A percentile compares a stretch with the other conserved stretches of the same genome.
phyloP scores from a whole-genome alignment of 2,797 vertebrate genomes.

The Gymnothorax reevesii region DNA sequence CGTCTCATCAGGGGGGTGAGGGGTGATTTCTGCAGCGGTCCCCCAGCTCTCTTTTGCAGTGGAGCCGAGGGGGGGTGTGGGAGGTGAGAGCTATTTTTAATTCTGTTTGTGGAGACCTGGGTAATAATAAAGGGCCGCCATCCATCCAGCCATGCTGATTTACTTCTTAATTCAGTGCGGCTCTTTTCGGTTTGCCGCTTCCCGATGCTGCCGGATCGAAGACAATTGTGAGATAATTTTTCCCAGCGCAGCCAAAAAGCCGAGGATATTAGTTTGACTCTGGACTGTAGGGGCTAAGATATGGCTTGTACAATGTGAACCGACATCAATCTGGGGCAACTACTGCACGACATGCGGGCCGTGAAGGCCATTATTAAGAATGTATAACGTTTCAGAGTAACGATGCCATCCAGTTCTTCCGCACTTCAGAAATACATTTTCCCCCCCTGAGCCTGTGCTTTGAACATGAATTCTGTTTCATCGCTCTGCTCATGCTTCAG shows the following conservation, averaged over 20 bases:
- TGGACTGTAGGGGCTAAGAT: neutral
- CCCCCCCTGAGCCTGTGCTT: neutral
- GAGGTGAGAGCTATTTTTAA: neutral
- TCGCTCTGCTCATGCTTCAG: neutral
- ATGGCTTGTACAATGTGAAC: neutral
- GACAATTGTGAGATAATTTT: neutral
- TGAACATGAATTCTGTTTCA: neutral
- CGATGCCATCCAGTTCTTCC: neutral
- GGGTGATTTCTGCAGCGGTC: neutral
- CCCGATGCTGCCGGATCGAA: neutral
- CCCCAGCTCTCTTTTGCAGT: neutral
- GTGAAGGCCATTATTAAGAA: neutral
- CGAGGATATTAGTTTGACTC: neutral
- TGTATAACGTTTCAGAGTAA: no score
- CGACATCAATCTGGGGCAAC: neutral
- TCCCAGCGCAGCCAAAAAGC: neutral
- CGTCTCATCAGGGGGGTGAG: neutral
- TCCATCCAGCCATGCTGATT: neutral
- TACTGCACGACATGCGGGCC: neutral
- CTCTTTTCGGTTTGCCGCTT: neutral
- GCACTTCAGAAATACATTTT: neutral
- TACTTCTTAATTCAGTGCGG: neutral
- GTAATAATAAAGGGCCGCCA: neutral
- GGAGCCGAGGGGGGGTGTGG: neutral
- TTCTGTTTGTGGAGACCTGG: neutral